Evolutionary conservation across 2,113 vertebrate species (phyloP).

Genomic region (Lagopus leucura): DNA sequence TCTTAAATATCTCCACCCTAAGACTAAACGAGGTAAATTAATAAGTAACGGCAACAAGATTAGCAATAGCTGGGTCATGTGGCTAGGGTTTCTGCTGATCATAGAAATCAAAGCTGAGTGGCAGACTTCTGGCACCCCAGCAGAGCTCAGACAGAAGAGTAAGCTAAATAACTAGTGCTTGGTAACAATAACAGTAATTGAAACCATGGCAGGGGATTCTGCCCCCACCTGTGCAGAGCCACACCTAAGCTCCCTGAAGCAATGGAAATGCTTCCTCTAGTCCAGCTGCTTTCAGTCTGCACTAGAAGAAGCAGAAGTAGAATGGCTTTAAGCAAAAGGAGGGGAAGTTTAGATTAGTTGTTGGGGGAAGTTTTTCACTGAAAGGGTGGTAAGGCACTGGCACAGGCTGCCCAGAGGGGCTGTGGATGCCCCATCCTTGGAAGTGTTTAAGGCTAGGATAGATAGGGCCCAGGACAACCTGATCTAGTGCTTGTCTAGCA

Average conservation of each 20-base stretch:
- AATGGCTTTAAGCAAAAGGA: too few relatives aligned
- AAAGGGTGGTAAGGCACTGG: too few relatives aligned
- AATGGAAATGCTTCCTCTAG: not conserved
- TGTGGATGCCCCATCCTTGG: too few relatives aligned
- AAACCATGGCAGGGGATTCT: not conserved
- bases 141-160: not conserved
- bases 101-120: not conserved
- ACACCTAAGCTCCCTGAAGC: not conserved
- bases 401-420: too few relatives aligned
- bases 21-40: not conserved
- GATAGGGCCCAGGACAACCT: too few relatives aligned
- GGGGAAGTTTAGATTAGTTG: too few relatives aligned
- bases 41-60: not conserved
- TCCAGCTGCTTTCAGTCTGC: not conserved
- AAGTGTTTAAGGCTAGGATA: too few relatives aligned
- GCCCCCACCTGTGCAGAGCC: not conserved
- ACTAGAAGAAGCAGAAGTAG: not conserved
- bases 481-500: too few relatives aligned
- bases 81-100: not conserved
- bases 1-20: not conserved
- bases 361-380: too few relatives aligned
- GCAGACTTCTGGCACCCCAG: not conserved
- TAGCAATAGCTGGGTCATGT: not conserved
- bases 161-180: conserved; percentile 18
- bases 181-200: not conserved